A percentile compares a stretch with the other conserved stretches of the same genome.
Conservation (phyloP, 2,113 vertebrate species). For the Oncorhynchus mykiss region DNA sequence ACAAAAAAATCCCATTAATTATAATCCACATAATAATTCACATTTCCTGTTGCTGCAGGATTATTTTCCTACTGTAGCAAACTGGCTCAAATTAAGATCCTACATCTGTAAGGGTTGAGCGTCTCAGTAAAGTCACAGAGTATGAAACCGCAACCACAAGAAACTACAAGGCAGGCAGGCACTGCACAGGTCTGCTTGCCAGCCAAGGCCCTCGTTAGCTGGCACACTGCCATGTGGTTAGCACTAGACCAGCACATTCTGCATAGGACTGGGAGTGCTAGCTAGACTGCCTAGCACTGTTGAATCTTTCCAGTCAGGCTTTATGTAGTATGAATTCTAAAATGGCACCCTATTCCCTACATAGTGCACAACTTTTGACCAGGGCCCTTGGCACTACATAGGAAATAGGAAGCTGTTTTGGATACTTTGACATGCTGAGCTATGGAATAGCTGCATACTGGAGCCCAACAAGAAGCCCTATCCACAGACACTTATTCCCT, state of each 20-base stretch:
- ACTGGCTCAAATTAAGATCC: too few relatives aligned
- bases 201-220: slow-evolving; percentile 43
- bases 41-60: too few relatives aligned
- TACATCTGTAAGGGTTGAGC: slow-evolving; percentile 25
- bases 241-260: slow-evolving; percentile 59
- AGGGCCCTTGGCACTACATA: background rate
- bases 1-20: too few relatives aligned
- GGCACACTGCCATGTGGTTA: slow-evolving; percentile 61
- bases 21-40: too few relatives aligned
- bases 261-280: slow-evolving; percentile 42
- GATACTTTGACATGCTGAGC: too few relatives aligned
- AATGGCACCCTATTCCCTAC: background rate
- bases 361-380: background rate
- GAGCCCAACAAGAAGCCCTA: background rate
- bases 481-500: background rate
- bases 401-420: background rate
- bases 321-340: slow-evolving; percentile 31
- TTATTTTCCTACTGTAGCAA: too few relatives aligned
- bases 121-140: slow-evolving; percentile 51
- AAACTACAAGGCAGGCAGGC: slow-evolving; percentile 33
- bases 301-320: slow-evolving; percentile 50
- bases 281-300: slow-evolving; percentile 31
- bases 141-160: slow-evolving; percentile 65
- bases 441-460: background rate
- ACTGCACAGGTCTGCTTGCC: slow-evolving; percentile 27